Conservation (phyloP, 2,797 vertebrate species). For the Sebastolobus alascanus region DNA sequence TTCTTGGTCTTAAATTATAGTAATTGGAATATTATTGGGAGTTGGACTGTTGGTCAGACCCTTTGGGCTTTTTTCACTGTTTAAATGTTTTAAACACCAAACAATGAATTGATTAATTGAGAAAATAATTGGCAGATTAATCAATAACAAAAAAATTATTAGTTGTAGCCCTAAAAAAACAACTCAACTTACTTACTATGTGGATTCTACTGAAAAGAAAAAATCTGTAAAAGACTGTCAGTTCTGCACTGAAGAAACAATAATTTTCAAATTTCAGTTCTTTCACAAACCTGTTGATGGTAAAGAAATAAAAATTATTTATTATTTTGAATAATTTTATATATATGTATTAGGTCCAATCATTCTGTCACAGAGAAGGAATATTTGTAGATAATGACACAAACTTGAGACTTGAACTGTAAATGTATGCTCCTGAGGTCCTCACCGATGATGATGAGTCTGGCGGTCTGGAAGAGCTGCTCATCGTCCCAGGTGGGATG, state of each 20-base stretch:
- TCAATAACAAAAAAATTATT: neutral
- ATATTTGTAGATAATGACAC: neutral
- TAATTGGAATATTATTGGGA: neutral
- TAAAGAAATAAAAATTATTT: neutral
- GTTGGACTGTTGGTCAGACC: neutral
- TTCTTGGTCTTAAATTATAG: neutral
- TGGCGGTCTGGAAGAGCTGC: constrained; percentile 95
- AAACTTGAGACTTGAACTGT: neutral
- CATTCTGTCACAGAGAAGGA: neutral
- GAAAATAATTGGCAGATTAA: neutral
- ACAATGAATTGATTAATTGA: neutral
- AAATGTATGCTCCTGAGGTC: neutral
- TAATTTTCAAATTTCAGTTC: neutral
- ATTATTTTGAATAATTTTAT: neutral
- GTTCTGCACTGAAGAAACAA: neutral
- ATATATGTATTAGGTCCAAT: neutral
- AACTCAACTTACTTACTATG: neutral
- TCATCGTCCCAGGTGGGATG: constrained; percentile 95
- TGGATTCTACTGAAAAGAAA: neutral
- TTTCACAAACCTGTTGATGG: neutral
- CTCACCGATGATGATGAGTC: constrained; percentile 95
- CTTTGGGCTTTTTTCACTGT: neutral
- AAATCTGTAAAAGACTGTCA: neutral
- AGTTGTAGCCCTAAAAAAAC: neutral
- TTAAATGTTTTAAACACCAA: neutral